Conservation (phyloP, 64 coral and sea anemone genomes). For the Anthopleura sola region DNA sequence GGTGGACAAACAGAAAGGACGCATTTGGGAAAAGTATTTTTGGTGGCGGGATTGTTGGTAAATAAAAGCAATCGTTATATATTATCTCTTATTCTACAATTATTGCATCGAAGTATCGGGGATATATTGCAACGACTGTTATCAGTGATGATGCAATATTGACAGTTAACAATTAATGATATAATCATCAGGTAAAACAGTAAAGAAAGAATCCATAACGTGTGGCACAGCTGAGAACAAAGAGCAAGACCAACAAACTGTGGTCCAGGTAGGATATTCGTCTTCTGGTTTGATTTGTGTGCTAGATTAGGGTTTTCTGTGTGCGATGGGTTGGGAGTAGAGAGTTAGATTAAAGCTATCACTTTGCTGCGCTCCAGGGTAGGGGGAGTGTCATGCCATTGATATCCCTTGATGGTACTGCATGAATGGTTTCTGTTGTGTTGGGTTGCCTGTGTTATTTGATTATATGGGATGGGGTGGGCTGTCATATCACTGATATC, state of each 20-base stretch:
- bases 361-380: no score
- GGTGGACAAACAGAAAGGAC: conserved; percentile 79
- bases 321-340: no score
- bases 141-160: no score
- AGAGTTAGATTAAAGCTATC: no score
- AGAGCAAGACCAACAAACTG: background rate
- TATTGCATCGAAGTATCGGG: no score
- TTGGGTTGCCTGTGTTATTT: background rate
- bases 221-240: background rate
- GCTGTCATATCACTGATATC: background rate
- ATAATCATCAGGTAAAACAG: background rate
- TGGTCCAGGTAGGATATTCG: background rate
- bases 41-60: conserved; percentile 71
- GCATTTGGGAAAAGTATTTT: conserved; percentile 66
- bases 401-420: background rate
- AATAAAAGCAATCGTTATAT: no score
- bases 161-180: background rate
- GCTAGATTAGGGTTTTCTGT: no score
- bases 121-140: no score
- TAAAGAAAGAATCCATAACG: background rate
- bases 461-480: background rate
- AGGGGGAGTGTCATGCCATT: no score
- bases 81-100: no score
- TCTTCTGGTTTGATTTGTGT: background rate
- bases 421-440: conserved; percentile 31